These are phyloP conservation scores for Tetranychus truncatus DNA, from an alignment of 2,888 invertebrate species.

Conservation along the genomic window DNA sequence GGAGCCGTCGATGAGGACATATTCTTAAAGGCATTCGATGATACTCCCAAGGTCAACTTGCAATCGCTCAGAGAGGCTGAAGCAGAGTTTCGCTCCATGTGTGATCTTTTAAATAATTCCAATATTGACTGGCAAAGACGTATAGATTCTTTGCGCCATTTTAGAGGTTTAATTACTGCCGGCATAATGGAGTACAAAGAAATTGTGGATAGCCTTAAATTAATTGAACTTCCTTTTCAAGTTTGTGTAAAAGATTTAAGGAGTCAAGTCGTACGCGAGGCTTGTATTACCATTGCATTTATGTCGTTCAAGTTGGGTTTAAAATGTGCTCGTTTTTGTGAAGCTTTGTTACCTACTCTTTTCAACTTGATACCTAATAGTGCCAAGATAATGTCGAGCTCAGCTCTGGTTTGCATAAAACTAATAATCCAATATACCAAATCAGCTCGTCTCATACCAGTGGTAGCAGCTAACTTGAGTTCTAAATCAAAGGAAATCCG, in stretches of 20 bases:
- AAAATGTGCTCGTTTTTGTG: conserved; percentile 46
- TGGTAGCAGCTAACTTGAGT: conserved; percentile 47
- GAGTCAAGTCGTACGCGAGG: conserved; percentile 86
- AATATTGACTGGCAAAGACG: conserved; percentile 83
- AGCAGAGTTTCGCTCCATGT: conserved; percentile 55
- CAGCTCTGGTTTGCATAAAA: conserved; percentile 63
- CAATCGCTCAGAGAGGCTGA: conserved; percentile 66
- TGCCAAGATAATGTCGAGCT: conserved; percentile 61
- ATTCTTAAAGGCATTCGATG: conserved; percentile 66
- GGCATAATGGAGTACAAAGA: conserved; percentile 55
- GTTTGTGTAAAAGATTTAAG: conserved; percentile 65
- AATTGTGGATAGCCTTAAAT: conserved; percentile 55
- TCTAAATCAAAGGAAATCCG: conserved; percentile 86
- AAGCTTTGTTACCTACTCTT: conserved; percentile 58
- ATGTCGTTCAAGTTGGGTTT: conserved; percentile 18
- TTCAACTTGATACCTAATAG: conserved; percentile 37
- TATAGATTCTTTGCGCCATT: conserved; percentile 64
- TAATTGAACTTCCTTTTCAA: conserved; percentile 59
- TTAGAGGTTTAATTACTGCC: conserved; percentile 61
- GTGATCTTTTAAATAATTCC: conserved; percentile 55
- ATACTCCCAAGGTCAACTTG: conserved; percentile 54
- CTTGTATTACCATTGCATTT: conserved; percentile 77
- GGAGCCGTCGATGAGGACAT: conserved; percentile 75
- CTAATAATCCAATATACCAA: conserved; percentile 67
- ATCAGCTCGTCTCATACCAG: conserved; percentile 56